These are phyloP conservation scores for Thymelicus sylvestris DNA, from an alignment of 2,888 invertebrate species.

Conservation along the genomic window DNA sequence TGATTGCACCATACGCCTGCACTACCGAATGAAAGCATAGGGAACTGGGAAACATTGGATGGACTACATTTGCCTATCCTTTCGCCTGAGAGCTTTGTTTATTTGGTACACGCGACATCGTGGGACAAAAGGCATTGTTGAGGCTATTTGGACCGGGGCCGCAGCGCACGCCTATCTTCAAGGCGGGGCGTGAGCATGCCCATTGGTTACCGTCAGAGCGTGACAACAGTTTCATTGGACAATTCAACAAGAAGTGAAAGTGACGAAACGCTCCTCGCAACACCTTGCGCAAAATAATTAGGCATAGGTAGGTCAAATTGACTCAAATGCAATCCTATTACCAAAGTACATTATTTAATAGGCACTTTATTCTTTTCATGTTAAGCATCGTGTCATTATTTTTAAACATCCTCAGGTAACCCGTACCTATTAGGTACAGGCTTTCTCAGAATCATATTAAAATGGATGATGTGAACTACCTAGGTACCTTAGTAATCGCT, in stretches of 20 bases:
- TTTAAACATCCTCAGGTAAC: too few species aligned
- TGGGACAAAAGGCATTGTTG: slow-evolving; percentile 37
- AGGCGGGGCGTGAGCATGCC: slow-evolving; percentile 77
- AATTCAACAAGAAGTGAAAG: slow-evolving; percentile 75
- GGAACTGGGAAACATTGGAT: slow-evolving; percentile 27
- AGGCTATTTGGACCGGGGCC: slow-evolving; percentile 61
- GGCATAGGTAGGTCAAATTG: slow-evolving; percentile 54
- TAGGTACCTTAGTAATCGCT: too few species aligned
- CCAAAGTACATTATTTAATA: slow-evolving; percentile 33
- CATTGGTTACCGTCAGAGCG: slow-evolving; percentile 79
- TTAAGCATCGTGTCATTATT: not conserved
- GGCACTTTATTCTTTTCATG: slow-evolving; percentile 3
- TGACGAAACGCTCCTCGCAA: slow-evolving; percentile 66
- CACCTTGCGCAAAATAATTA: slow-evolving; percentile 70
- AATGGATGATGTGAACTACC: too few species aligned
- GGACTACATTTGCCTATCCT: not conserved
- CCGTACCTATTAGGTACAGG: too few species aligned
- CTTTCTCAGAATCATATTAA: too few species aligned
- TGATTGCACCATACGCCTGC: not conserved
- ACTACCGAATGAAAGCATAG: slow-evolving; percentile 4
- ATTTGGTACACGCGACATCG: slow-evolving; percentile 24
- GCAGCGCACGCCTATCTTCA: slow-evolving; percentile 71
- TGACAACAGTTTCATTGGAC: slow-evolving; percentile 81
- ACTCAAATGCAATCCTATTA: slow-evolving; percentile 42
- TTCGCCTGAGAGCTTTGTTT: slow-evolving; percentile 17